A percentile compares a stretch with the other conserved stretches of the same genome.
These are phyloP conservation scores for Diploscapter pachys DNA, from an alignment of 1,140 invertebrate genomes.

Conservation along the genomic window DNA sequence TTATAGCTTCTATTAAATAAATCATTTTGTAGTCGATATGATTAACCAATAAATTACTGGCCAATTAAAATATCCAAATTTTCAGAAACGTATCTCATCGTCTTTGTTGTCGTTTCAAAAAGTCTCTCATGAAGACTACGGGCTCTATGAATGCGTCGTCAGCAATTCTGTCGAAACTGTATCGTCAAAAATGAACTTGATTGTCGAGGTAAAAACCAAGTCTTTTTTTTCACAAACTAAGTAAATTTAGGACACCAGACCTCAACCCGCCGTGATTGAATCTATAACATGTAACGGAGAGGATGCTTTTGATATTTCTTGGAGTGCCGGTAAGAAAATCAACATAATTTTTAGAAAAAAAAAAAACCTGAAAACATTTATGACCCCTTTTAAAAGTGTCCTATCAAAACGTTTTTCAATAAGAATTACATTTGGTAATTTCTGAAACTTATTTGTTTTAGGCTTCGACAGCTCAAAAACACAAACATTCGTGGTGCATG, in stretches of 20 bases:
- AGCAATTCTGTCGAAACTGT: slow-evolving; percentile 48
- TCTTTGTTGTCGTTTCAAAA: slow-evolving; percentile 34
- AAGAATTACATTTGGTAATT: no score
- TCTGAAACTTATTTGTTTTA: slow-evolving; percentile 5
- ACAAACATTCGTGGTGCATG: slow-evolving; percentile 11
- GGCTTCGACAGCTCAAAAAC: slow-evolving; percentile 12
- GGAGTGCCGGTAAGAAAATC: slow-evolving; percentile 38
- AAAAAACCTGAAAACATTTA: not conserved
- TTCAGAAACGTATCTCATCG: slow-evolving; percentile 44
- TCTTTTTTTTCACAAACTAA: not conserved
- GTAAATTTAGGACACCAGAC: slow-evolving; percentile 40
- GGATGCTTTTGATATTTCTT: slow-evolving; percentile 39
- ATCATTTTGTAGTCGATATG: no score
- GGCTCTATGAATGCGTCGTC: slow-evolving; percentile 49
- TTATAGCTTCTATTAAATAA: no score
- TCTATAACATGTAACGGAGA: slow-evolving; percentile 37
- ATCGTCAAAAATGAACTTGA: slow-evolving; percentile 26
- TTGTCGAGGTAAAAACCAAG: slow-evolving; percentile 24
- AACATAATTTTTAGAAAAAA: slow-evolving; percentile 27
- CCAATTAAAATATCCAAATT: not conserved
- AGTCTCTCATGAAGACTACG: slow-evolving; percentile 47
- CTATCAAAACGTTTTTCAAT: no score
- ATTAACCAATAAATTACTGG: no score
- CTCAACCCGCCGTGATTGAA: slow-evolving; percentile 40
- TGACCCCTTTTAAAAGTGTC: no score